Evolutionary conservation across 2,888 invertebrate genomes (phyloP).

Genomic region (Calameuta pallipes): DNA sequence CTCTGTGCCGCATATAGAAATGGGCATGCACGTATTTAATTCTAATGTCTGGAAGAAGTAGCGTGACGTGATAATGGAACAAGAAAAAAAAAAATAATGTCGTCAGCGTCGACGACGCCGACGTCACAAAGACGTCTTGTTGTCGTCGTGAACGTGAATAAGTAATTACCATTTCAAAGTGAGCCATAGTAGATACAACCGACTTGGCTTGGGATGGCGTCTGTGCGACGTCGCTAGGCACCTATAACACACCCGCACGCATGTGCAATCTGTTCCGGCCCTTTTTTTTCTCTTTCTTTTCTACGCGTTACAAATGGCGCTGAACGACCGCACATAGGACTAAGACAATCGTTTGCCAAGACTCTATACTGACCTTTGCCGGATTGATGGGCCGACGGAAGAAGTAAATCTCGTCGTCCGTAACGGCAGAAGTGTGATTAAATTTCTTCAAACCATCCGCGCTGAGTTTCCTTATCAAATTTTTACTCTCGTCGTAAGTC

Average conservation of each 20-base stretch:
- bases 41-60: too few relatives aligned
- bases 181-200: conserved; percentile 56
- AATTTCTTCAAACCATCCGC: conserved; percentile 82
- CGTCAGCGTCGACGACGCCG: too few relatives aligned
- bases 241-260: conserved; percentile 50
- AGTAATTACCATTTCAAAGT: conserved; percentile 64
- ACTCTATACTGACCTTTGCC: conserved; percentile 67
- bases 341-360: conserved; percentile 9
- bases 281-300: too few relatives aligned
- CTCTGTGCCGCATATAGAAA: not conserved
- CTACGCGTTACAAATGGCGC: not conserved
- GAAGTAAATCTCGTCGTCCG: conserved; percentile 92
- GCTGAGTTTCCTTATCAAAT: conserved; percentile 79
- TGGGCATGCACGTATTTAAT: not conserved
- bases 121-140: too few relatives aligned
- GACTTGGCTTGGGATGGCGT: conserved; percentile 62
- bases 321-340: not conserved
- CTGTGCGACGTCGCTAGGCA: conserved; percentile 62
- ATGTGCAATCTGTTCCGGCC: too few relatives aligned
- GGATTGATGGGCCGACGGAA: conserved; percentile 79
- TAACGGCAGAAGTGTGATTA: conserved; percentile 83
- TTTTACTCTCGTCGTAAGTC: conserved; percentile 88
- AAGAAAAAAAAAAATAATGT: too few relatives aligned
- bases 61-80: not conserved
- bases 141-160: conserved; percentile 4